Percentiles rank a stretch among this genome's conserved stretches.
phyloP scores from a whole-genome alignment of 2,888 invertebrate genomes.

The Netelia fuscicornis region DNA sequence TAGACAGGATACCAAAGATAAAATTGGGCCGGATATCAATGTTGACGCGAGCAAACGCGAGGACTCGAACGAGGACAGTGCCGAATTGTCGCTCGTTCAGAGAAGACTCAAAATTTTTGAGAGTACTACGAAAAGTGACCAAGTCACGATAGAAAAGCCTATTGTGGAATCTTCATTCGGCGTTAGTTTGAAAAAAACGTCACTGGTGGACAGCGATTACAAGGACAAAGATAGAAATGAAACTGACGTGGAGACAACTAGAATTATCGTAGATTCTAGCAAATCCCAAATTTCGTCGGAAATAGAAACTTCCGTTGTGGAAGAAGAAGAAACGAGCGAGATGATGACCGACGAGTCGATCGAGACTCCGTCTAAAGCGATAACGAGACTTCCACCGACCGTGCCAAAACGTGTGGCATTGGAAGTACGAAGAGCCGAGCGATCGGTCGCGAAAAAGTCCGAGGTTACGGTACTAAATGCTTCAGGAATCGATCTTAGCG shows the following conservation, averaged over 20 bases:
- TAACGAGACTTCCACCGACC: constrained; percentile 12
- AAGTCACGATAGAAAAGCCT: neutral
- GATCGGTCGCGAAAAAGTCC: constrained; percentile 24
- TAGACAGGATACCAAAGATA: constrained; percentile 80
- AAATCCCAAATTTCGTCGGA: neutral
- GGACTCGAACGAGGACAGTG: constrained; percentile 17
- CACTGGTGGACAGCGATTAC: neutral
- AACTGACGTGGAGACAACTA: constrained; percentile 6
- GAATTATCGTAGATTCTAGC: neutral
- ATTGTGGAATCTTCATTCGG: constrained; percentile 15
- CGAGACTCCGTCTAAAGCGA: constrained; percentile 1
- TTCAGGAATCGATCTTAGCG: constrained; percentile 71
- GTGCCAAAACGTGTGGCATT: constrained; percentile 44
- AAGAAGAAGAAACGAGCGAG: neutral
- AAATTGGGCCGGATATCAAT: constrained; percentile 66
- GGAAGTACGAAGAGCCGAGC: constrained; percentile 4
- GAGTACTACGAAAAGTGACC: constrained; percentile 40
- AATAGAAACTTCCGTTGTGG: neutral
- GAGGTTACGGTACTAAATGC: constrained; percentile 64
- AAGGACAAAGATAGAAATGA: constrained; percentile 5
- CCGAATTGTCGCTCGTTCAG: constrained; percentile 77
- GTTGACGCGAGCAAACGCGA: constrained; percentile 31
- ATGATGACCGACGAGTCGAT: neutral
- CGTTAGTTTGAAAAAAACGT: neutral
- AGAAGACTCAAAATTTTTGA: constrained; percentile 79